phyloP scores from a whole-genome alignment of 2,888 invertebrate species.

The Apoda limacodes region DNA sequence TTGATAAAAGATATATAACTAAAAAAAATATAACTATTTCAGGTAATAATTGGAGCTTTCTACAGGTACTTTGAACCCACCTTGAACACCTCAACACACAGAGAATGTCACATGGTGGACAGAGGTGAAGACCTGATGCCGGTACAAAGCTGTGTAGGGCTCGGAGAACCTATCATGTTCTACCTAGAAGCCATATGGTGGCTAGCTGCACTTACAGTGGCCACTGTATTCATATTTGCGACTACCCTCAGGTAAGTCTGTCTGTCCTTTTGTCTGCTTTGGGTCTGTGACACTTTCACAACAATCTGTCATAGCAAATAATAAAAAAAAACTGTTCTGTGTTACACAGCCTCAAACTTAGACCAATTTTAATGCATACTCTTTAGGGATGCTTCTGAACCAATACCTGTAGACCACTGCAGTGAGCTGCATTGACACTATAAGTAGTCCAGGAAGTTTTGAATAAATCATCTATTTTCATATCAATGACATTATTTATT shows the following conservation, averaged over 20 bases:
- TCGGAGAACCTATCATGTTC: conserved; percentile 84
- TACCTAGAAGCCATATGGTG: conserved; percentile 84
- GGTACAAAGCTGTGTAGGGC: conserved; percentile 80
- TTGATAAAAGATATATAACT: background rate
- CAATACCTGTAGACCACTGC: too few species aligned
- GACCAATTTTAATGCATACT: too few species aligned
- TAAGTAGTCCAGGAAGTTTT: too few species aligned
- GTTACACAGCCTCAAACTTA: too few species aligned
- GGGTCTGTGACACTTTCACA: too few species aligned
- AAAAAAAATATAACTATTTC: conserved; percentile 11
- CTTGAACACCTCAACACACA: conserved; percentile 34
- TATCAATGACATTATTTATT: too few species aligned
- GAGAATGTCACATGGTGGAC: conserved; percentile 62
- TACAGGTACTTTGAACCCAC: conserved; percentile 47
- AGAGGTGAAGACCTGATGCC: conserved; percentile 72
- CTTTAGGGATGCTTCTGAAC: too few species aligned
- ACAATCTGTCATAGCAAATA: too few species aligned
- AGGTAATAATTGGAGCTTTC: conserved; percentile 49
- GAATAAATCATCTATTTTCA: too few species aligned
- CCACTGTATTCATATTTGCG: conserved; percentile 76
- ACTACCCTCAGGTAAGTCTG: conserved; percentile 71
- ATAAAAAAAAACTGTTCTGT: too few species aligned
- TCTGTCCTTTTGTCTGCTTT: too few species aligned
- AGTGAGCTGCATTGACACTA: too few species aligned
- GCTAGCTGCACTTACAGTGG: conserved; percentile 77